Base-by-base conservation (phyloP, 2,888 invertebrate species). In the Acronicta leporina region DNA sequence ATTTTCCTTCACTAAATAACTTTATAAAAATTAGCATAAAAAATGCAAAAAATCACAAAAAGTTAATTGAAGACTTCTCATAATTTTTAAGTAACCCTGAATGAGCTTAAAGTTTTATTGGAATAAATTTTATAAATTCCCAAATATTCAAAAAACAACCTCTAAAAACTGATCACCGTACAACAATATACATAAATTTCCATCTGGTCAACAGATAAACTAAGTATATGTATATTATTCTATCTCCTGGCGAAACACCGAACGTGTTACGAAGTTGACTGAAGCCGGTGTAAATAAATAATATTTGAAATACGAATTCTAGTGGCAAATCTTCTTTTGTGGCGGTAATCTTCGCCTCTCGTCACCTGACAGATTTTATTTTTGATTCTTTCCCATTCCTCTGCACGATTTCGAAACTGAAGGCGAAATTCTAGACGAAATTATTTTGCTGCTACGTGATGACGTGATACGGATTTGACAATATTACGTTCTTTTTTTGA, bases 351-450 rank as follows among this genome's bases (percentile, higher is more conserved):
- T 77, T 63, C 62, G 46, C 53, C 50, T 52, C 59, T 45, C 40
- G 56, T 55, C 47, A 59, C 63, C 61, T 70, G 77, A 73, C 75
- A 65, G 74, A 46, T 67, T 69, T 73, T 77, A 73, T 69, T 64
- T 67, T 64, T 69, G 70, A 73, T 70, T 77, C 73, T 51, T 61
- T 30, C 50, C 42, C 58, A 48, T 70, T 60, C 43, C 45, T 30
- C 15, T 43, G 44, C 63, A 42, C 15, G 55, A 48, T 59, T 48
- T 20, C 41, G 40, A 50, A 50, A 57, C 46, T 50, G 56, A 56
- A 14, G 43, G 35, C 40, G 50, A 50, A 61, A 60, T 42, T 46
- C 41, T 43, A 51, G 57, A 60, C 35, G 47, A 41, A 56, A 68
- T 57, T 63, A 57, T 72, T 53, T 72, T 74, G 20, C 53, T 45